These are phyloP conservation scores for Onychorhynchus coronatus DNA, from an alignment of 2,113 vertebrate genomes.

Conservation along the genomic window DNA sequence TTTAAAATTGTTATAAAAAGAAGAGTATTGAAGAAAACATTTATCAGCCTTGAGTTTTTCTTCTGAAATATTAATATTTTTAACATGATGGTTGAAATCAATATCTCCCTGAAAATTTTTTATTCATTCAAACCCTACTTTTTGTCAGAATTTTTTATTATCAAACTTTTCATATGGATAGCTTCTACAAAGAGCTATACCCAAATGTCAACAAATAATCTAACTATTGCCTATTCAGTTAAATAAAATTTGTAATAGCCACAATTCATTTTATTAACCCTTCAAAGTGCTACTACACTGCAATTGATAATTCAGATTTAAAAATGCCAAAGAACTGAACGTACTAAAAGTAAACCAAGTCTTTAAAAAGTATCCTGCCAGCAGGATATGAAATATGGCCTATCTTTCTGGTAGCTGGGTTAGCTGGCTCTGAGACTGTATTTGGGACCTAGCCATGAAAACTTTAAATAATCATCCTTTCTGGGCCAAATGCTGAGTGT, in stretches of 20 bases:
- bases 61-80: slow-evolving; percentile 19
- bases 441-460: background rate
- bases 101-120: background rate
- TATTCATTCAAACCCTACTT: background rate
- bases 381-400: background rate
- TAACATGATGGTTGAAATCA: background rate
- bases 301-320: background rate
- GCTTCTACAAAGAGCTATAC: background rate
- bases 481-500: slow-evolving; percentile 10
- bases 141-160: slow-evolving; percentile 4
- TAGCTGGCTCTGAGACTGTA: background rate
- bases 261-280: background rate
- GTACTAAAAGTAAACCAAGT: background rate
- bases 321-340: background rate
- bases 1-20: background rate
- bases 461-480: slow-evolving; percentile 47
- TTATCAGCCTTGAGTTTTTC: background rate
- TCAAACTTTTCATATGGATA: background rate
- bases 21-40: background rate
- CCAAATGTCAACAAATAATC: background rate
- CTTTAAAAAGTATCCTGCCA: background rate
- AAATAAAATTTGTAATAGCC: background rate
- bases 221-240: background rate
- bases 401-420: background rate
- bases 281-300: background rate